Percentiles rank a stretch among this genome's conserved stretches.
phyloP scores from a whole-genome alignment of 2,888 invertebrate species.

The Sicus ferrugineus region DNA sequence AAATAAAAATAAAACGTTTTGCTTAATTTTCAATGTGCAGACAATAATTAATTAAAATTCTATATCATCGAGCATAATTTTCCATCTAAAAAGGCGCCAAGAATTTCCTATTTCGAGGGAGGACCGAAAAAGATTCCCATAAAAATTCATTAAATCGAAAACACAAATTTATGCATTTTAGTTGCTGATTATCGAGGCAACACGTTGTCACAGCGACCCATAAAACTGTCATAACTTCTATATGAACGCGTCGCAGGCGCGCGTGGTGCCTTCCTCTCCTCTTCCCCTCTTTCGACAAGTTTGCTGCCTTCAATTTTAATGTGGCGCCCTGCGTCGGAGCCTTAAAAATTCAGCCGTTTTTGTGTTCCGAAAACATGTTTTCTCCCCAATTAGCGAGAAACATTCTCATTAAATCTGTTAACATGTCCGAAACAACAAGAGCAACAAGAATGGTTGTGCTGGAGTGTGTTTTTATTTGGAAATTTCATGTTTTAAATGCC shows the following conservation, averaged over 20 bases:
- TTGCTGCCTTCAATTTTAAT: not conserved
- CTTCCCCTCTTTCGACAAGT: not conserved
- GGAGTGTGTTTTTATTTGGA: not conserved
- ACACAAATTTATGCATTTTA: slow-evolving; percentile 30
- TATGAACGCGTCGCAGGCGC: not conserved
- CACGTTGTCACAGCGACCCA: slow-evolving; percentile 13
- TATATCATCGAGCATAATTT: not conserved
- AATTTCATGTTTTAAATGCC: too few relatives aligned
- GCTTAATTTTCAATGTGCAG: slow-evolving; percentile 30
- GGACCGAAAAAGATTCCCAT: not conserved
- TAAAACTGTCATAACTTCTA: slow-evolving; percentile 29
- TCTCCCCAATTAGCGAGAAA: slow-evolving; percentile 56
- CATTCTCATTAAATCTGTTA: slow-evolving; percentile 52
- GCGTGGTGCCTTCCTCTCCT: not conserved
- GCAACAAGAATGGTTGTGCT: not conserved
- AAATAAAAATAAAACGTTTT: not conserved
- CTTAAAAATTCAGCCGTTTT: not conserved
- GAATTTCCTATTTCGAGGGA: slow-evolving; percentile 8
- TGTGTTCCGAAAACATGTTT: slow-evolving; percentile 44
- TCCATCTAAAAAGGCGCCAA: not conserved
- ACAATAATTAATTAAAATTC: slow-evolving; percentile 56
- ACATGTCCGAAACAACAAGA: slow-evolving; percentile 13
- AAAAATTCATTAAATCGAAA: not conserved
- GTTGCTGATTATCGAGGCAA: not conserved
- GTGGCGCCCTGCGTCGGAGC: not conserved